These are phyloP conservation scores for Eurytoma californica DNA, from an alignment of 2,888 invertebrate species.

Conservation along the genomic window DNA sequence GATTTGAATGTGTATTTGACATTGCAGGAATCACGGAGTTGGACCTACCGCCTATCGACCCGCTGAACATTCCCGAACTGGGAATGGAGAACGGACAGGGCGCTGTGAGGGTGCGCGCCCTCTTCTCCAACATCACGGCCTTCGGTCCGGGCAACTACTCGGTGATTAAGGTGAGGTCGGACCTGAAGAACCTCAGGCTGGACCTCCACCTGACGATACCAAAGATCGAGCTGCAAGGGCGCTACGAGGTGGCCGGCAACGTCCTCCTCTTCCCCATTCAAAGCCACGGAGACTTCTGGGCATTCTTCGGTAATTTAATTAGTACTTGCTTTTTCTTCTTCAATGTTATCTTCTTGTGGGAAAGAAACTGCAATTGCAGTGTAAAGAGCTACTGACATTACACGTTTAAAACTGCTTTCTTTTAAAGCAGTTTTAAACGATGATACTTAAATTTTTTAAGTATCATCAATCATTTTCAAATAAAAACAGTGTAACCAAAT, in stretches of 20 bases:
- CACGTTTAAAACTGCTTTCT: too few species aligned
- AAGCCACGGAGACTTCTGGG: conserved; percentile 89
- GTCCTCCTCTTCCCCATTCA: conserved; percentile 87
- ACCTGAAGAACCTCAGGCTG: conserved; percentile 66
- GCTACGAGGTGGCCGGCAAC: conserved; percentile 86
- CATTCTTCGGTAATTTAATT: conserved; percentile 82
- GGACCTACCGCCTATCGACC: conserved; percentile 85
- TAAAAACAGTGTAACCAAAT: too few species aligned
- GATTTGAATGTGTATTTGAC: too few species aligned
- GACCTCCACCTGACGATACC: conserved; percentile 77
- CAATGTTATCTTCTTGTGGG: too few species aligned
- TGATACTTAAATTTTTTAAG: too few species aligned
- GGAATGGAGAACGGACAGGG: conserved; percentile 88
- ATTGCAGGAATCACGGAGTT: conserved; percentile 81
- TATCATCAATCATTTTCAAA: too few species aligned
- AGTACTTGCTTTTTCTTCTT: background rate
- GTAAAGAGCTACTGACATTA: too few species aligned
- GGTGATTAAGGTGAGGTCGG: conserved; percentile 79
- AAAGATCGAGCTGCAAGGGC: conserved; percentile 84
- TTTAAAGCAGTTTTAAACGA: too few species aligned
- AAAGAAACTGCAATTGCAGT: too few species aligned
- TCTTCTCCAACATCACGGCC: conserved; percentile 85
- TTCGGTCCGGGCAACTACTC: conserved; percentile 86
- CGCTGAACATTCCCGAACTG: conserved; percentile 82
- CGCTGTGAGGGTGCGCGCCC: conserved; percentile 83